A percentile compares a stretch with the other conserved stretches of the same genome.
Conservation (phyloP, 2,797 vertebrate genomes). For the Lepidocolaptes lacrymiger region DNA sequence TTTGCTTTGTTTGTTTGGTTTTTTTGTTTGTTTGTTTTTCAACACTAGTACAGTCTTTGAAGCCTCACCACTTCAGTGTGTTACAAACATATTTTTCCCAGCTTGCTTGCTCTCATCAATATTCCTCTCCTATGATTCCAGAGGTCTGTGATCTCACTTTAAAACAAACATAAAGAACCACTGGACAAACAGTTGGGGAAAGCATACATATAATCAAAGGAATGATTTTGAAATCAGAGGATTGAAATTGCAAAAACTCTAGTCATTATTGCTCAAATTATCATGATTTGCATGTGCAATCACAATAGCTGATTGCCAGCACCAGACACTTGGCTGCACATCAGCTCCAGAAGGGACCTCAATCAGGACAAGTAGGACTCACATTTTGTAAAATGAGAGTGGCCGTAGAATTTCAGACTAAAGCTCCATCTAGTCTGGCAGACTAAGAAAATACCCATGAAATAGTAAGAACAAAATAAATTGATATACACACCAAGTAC, state of each 20-base stretch:
- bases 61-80: background rate
- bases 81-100: background rate
- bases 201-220: background rate
- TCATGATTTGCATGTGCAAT: background rate
- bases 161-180: background rate
- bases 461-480: background rate
- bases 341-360: background rate
- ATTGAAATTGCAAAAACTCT: background rate
- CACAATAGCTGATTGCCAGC: background rate
- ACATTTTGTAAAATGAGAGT: background rate
- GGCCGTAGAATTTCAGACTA: background rate
- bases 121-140: background rate
- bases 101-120: background rate
- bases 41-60: background rate
- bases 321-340: background rate
- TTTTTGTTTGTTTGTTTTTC: background rate
- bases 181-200: background rate
- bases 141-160: background rate
- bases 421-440: background rate
- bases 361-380: background rate
- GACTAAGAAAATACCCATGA: background rate
- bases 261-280: background rate
- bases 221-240: background rate
- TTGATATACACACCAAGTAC: background rate
- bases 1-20: too few species aligned